Percentiles rank a stretch among this genome's conserved stretches.
Conservation (phyloP, 2,113 vertebrate genomes). For the Psittacara wagleri region DNA sequence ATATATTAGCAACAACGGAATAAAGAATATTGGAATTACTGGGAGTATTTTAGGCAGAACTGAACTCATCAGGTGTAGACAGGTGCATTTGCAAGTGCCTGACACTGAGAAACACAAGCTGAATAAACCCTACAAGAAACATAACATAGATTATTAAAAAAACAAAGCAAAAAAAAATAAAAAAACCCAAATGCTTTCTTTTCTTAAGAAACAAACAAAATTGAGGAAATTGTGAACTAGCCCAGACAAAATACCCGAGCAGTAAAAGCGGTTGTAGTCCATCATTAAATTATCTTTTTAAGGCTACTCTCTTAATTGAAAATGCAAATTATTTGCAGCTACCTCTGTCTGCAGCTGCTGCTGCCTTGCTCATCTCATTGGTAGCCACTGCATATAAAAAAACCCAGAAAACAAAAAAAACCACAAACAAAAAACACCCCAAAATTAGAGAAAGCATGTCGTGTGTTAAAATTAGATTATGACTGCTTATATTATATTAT, state of each 20-base stretch:
- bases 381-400: neutral
- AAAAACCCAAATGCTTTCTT: accelerated
- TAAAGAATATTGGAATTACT: neutral
- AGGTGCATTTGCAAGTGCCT: neutral
- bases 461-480: neutral
- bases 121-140: neutral
- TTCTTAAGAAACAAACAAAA: neutral
- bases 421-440: neutral
- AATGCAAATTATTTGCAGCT: neutral
- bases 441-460: neutral
- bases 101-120: neutral
- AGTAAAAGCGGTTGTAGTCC: neutral
- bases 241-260: neutral
- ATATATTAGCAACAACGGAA: neutral
- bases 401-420: neutral
- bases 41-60: neutral
- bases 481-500: neutral
- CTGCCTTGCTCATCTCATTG: neutral
- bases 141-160: neutral
- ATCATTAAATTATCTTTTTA: neutral
- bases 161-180: too few species aligned
- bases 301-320: neutral
- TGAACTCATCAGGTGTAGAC: neutral
- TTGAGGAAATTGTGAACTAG: neutral
- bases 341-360: neutral